Evolutionary conservation across 2,113 vertebrate genomes (phyloP), one percentile per base, ranked within the genome.

Genomic region (Thomomys bottae): DNA sequence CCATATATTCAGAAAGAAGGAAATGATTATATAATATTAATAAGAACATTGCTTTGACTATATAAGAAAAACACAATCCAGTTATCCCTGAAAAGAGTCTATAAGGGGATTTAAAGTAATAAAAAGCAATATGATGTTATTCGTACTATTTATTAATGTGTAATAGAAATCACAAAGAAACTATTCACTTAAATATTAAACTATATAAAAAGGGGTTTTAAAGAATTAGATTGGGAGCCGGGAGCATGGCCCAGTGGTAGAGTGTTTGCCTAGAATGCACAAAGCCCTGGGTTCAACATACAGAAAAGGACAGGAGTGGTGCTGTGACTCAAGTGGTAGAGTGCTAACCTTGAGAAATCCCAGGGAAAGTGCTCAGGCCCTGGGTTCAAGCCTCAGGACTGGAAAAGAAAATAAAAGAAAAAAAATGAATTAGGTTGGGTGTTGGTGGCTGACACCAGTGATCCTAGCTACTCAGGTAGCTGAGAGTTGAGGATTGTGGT

Each of bases 141-240:
- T 64, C 34, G 8, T 78, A 75, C 42, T 81, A 93, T 18, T 91
- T 83, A 6, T 61, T 61, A 82, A 79, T 17, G 68, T 72, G 81
- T 40, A 76, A 45, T 61, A n/a, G 45, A 87, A 89, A 34, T 82
- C 30, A 61, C 36, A 82, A 72, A 95, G 38, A 57, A 87, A 68
- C 34, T 81, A 59, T 23, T 79, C 66, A 80, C 76, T 54, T 54
- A 54, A 54, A 76, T 18, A 34, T 82, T 92, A 85, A 84, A 75
- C 8, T 84, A 61, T 75, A 36, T 49, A 40, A 42, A 77, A 84
- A 54, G 14, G 49, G 8, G 49, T 42, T 91, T 1, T 6, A 87
- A 89, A 72, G 54, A 36, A 73, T 77, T 42, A 63, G 45, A 45
- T 8, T 45, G 11, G 6, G 45, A 11, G n/a, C n/a, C n/a, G n/a